Base-by-base conservation (phyloP, 2,797 vertebrate genomes). In the Glossophaga mutica region DNA sequence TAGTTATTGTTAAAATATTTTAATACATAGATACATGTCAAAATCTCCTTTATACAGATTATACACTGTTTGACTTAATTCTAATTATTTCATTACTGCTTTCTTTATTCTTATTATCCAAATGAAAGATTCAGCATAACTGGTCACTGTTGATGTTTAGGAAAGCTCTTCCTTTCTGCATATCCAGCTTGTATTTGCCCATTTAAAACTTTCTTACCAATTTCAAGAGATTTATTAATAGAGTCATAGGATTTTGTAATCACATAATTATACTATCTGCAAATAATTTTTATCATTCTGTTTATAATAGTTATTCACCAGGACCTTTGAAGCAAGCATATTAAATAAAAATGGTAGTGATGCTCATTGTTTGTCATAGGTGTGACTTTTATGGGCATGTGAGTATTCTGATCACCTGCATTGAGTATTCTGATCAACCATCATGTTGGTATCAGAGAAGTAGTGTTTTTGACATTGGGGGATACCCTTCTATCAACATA, bases 121-220 rank as follows among this genome's bases (percentile, higher is more conserved):
- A 93, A 74, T 92, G 77, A 96, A 96, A 74, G 59, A 68, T 86
- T 46, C 5, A 18, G 24, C 70, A 2, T 79, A 91, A 59, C 14
- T 29, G 29, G 21, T 65, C 34, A 79, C 11, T 76, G 32, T 46
- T 12, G 88, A 19, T 55, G 74, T 87, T 82, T 84, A 67, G 26
- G 16, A 90, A 50, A 91, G 55, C 26, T 52, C 32, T 14, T 88
- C 37, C 29, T 79, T 82, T 78, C 37, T 93, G 34, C 11, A 26
- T 52, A 83, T 55, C 73, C 94, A 50, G 16, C 46, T 92, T 93
- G 2, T 85, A 57, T 42, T 84, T 87, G 16, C 83, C 11, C 10
- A 92, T 37, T 93, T 82, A 87, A 95, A 87, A 74, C 18, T 29
- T 90, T 37, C 22, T 82, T 81, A 94, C 2, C 24, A 78, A 82